Evolutionary conservation across 2,888 invertebrate genomes (phyloP), one percentile per base, ranked within the genome.

Genomic region (Emmelina monodactyla): DNA sequence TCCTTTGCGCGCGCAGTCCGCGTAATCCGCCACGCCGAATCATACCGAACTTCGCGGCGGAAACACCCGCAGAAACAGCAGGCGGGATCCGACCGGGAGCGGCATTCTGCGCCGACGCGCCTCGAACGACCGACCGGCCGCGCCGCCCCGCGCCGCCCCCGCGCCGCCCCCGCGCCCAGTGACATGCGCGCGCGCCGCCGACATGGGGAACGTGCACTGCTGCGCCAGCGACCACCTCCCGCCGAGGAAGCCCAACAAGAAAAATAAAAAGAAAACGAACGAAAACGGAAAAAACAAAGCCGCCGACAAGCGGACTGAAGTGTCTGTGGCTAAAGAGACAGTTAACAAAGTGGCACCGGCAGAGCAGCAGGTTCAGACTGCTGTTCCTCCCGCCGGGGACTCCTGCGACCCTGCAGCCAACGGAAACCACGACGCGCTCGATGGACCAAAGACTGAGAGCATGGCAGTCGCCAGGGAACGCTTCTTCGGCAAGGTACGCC

Each of bases 161-260:
- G 65, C 64, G 68, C 65, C 63, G 64, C 63, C 53, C 60, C 53
- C 60, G 59, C 64, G 70, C 54, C 60, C 57, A 73, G 69, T 73
- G 78, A 75, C 65, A 78, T 78, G 78, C 73, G 70, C 69, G 62
- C 62, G 59, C 62, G 52, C 64, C 65, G 76, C 63, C 65, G 76
- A 61, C 65, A 79, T 79, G 79, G 79, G 79, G 73, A 79, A 79
- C 56, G 78, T 76, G 78, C 79, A 79, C 69, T 79, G 79, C 70
- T 79, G 79, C 76, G 73, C 75, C 58, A 73, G 67, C 64, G 70
- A 70, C 61, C 72, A 69, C 61, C 68, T 70, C 56, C 53, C 56
- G 51, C 62, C 62, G 35, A 71, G 63, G 42, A 70, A 71, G 44
- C 60, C 58, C 37, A n/a, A n/a, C n/a, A 72, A 72, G 49, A 65